Percentiles rank a stretch among this genome's conserved stretches.
These are phyloP conservation scores for Gastrophryne carolinensis DNA, from an alignment of 2,797 vertebrate species.

Conservation along the genomic window DNA sequence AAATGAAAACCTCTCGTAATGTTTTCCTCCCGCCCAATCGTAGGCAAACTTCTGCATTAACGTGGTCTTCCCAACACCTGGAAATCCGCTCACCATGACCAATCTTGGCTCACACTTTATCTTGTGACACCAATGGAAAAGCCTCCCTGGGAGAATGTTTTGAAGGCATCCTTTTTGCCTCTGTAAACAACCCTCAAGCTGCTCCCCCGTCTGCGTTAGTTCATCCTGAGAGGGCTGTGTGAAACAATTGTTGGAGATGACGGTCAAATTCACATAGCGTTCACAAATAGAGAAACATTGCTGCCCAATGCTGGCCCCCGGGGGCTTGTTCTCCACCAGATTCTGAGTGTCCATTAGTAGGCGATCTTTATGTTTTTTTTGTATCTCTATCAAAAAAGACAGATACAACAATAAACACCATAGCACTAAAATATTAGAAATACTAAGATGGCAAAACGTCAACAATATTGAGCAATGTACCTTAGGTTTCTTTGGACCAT, in stretches of 20 bases:
- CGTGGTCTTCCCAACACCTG: background rate
- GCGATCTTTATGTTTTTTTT: background rate
- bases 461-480: no score
- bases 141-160: background rate
- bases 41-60: background rate
- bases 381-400: background rate
- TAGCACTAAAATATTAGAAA: no score
- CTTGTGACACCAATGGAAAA: slow-evolving; percentile 41
- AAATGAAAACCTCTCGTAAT: background rate
- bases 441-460: no score
- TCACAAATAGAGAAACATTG: background rate
- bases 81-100: slow-evolving; percentile 55
- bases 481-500: no score
- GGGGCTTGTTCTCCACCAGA: background rate
- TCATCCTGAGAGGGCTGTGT: slow-evolving; percentile 9
- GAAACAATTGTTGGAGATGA: background rate
- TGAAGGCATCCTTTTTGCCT: background rate
- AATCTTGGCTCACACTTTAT: background rate
- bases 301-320: background rate
- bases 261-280: background rate
- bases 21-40: background rate
- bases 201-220: background rate
- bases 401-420: no score
- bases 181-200: slow-evolving; percentile 14
- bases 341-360: background rate